These are phyloP conservation scores for human DNA, from an alignment of 2,113 vertebrate genomes.

Conservation along the genomic window DNA sequence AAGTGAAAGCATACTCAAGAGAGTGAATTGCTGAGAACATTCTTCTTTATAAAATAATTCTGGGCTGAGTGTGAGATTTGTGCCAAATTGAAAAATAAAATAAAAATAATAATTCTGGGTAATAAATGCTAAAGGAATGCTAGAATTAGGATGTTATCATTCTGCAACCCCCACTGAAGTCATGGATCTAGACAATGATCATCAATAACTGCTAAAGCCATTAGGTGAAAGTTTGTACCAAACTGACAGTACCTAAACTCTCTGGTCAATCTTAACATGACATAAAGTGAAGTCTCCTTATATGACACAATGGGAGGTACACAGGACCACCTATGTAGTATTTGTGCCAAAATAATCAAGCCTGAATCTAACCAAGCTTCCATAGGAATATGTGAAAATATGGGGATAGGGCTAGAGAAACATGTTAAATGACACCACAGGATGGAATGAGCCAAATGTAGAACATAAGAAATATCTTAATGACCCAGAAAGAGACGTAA, in stretches of 20 bases:
- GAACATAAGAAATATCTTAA: neutral
- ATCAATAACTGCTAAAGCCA: neutral
- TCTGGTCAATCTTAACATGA: neutral
- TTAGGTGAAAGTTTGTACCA: neutral
- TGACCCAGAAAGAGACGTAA: neutral
- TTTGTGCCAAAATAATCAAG: neutral
- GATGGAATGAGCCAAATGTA: neutral
- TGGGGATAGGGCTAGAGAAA: neutral
- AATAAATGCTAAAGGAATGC: neutral
- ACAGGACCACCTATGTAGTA: neutral
- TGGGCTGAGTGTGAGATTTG: too few species aligned
- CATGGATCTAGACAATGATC: neutral
- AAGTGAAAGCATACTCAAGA: too few species aligned
- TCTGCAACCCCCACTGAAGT: neutral
- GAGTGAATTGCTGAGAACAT: neutral
- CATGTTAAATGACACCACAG: neutral
- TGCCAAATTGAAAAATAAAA: too few species aligned
- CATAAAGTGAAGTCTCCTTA: neutral
- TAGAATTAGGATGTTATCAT: neutral
- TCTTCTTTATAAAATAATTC: neutral
- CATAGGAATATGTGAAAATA: neutral
- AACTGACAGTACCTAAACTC: neutral
- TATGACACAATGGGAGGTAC: neutral
- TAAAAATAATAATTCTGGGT: neutral
- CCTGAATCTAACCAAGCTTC: neutral